These are phyloP conservation scores for Tetragonula clypearis DNA, from an alignment of 1,140 invertebrate species.

Conservation along the genomic window DNA sequence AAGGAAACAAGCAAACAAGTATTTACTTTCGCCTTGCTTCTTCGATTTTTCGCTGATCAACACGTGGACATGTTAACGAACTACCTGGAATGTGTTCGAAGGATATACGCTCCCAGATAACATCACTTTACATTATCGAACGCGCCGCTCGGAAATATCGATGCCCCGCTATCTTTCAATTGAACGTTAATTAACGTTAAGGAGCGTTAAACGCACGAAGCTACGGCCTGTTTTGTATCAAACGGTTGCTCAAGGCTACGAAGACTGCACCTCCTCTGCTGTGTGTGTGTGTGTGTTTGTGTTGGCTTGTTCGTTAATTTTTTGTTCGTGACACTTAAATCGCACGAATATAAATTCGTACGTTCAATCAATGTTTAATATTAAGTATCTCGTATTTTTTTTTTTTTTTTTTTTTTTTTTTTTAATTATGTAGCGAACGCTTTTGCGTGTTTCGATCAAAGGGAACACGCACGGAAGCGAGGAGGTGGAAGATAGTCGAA, in stretches of 20 bases:
- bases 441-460: slow-evolving; percentile 25
- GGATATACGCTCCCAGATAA: slow-evolving; percentile 35
- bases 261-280: no score
- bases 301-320: not conserved
- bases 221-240: not conserved
- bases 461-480: slow-evolving; percentile 9
- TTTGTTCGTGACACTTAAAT: no score
- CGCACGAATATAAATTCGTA: no score
- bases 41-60: not conserved
- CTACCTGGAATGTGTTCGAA: slow-evolving; percentile 12
- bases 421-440: not conserved
- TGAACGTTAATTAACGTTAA: not conserved
- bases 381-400: no score
- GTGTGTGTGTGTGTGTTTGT: no score
- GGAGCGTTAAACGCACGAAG: not conserved
- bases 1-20: no score
- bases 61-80: slow-evolving; percentile 44
- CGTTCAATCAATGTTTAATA: no score
- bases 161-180: not conserved
- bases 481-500: slow-evolving; percentile 3
- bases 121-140: slow-evolving; percentile 37
- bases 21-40: slow-evolving; percentile 44
- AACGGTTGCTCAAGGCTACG: not conserved
- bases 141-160: not conserved
- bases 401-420: no score